Evolutionary conservation across 2,888 invertebrate species (phyloP), one percentile per base, ranked within the genome.

Genomic region (Drosophila sordidapex): DNA sequence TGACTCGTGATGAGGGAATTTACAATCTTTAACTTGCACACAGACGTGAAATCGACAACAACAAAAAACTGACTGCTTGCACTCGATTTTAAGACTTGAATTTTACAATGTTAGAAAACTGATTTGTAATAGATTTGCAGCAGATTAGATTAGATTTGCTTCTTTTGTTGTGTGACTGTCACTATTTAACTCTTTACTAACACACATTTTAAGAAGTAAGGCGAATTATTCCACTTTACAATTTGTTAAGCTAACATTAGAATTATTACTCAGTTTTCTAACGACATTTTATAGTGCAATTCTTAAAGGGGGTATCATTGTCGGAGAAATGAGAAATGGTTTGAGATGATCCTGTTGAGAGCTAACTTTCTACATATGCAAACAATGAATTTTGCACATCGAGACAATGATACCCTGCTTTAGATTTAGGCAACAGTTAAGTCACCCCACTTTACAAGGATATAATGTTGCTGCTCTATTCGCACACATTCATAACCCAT

Each of bases 1-100:
- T 40, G 66, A 71, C 79, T 75, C 75, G 78, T 77, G 79, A 74
- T 35, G 66, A 40, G 66, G n/a, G 60, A 74, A 64, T 78, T 70
- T 60, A 8, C 33, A 67, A 74, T 75, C 61, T 43, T 70, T 63
- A 68, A 68, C 77, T 74, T 69, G 60, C 64, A 70, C 60, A 64
- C 67, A 15, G 15, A 2, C 36, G 15, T 38, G 18, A 38, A 38
- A 38, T 38, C 18, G 6, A 8, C 38, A 36, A 6, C 1, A 35
- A 35, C 2, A 35, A 36, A 0, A 18, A 38, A 38, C 4, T 38
- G 8, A 18, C 7, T 8, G 38, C 18, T 18, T 18, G 38, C 38
- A 38, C 38, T 38, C 18, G 18, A 21, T 13, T 43, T 43, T 6
- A 21, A 6, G 43, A 43, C 43, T 21, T 43, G 43, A 21, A 21